Base-by-base conservation (phyloP, 2,888 invertebrate species). In the Yponomeuta sedellus region DNA sequence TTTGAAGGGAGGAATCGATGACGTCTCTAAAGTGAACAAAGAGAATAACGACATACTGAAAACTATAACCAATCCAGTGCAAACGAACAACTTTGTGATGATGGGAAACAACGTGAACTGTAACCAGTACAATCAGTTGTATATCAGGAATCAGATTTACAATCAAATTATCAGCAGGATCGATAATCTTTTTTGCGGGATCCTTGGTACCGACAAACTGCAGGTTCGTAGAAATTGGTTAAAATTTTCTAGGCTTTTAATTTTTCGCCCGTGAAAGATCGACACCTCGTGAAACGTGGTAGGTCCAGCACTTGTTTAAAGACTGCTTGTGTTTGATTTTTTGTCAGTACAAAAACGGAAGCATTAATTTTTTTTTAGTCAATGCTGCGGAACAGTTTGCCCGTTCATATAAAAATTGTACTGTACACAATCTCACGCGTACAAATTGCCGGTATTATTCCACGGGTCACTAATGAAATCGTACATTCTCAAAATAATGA, bases 131-230 rank as follows among this genome's bases (percentile, higher is more conserved):
- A 87, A 81, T 66, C 83, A 89, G 68, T 69, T 89, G 57, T 78
- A 77, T 64, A 71, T 83, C 12, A 81, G 74, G 25, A 91, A 84
- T 71, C 85, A 90, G 66, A 90, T 90, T 28, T 90, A 90, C 66
- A 90, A 89, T 71, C 77, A 75, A 59, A 83, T 91, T 69, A 88
- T 91, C 66, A 82, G 74, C 73, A 89, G 88, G 71, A 90, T 90
- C 68, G 90, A 91, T 75, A 88, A 84, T 69, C 71, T 91, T 16
- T 89, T 87, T 75, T 82, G 82, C 75, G 82, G 85, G n/a, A 77
- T 87, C 90, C 90, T 91, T 73, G 90, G 90, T 85, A 52, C 44
- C 1, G 44, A 52, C 12, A 12, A 52, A 52, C 5, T 16, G 4
- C 44, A 52, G 44, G 44, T 52, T 4, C 16, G 44, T 52, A 5